phyloP scores from a whole-genome alignment of 2,113 vertebrate genomes.

The Vombatus ursinus region DNA sequence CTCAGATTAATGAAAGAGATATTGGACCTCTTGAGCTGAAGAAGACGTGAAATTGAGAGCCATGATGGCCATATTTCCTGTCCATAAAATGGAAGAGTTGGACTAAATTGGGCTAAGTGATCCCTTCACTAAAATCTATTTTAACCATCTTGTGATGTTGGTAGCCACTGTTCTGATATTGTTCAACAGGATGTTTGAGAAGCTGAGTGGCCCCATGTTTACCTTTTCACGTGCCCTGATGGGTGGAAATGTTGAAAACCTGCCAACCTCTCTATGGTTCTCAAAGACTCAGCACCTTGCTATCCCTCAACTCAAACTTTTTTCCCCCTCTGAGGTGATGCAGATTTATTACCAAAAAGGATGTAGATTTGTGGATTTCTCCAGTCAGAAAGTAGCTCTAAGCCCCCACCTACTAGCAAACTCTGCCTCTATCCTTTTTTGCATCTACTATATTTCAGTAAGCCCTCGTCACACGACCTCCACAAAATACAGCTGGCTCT shows the following conservation, averaged over 20 bases:
- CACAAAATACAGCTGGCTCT: not conserved
- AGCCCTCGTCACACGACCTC: not conserved
- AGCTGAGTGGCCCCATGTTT: not conserved
- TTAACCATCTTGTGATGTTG: not conserved
- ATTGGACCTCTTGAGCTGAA: not conserved
- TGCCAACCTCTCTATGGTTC: not conserved
- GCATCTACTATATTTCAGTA: not conserved
- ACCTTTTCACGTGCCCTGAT: not conserved
- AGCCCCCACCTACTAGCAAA: not conserved
- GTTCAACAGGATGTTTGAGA: not conserved
- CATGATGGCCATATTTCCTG: not conserved
- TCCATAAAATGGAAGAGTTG: not conserved
- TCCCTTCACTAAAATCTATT: not conserved
- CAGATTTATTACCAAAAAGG: not conserved
- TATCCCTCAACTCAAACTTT: not conserved
- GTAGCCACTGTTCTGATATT: not conserved
- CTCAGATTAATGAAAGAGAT: not conserved
- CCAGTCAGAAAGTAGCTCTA: not conserved
- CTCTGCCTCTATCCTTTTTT: not conserved
- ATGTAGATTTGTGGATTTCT: not conserved
- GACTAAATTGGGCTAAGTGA: not conserved
- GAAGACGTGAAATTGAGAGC: not conserved
- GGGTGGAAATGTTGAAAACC: not conserved
- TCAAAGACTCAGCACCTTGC: not conserved
- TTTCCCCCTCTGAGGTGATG: not conserved